Conservation (phyloP, 2,113 vertebrate genomes). For the Grantiella picta region DNA sequence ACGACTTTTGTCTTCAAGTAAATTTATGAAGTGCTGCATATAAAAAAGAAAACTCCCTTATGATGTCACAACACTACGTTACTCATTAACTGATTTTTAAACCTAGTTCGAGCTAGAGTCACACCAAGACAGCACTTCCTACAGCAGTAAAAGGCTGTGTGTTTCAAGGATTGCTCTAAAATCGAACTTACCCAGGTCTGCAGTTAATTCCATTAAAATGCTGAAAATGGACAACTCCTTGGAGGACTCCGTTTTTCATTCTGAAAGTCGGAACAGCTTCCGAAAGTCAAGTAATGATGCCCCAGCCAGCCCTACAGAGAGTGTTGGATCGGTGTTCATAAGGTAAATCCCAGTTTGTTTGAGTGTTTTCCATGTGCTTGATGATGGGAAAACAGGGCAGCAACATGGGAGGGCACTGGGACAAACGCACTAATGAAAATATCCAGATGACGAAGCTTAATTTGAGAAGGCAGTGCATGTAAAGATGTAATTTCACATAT, state of each 20-base stretch:
- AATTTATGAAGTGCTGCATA: neutral
- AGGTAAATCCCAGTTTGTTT: conserved; percentile 55
- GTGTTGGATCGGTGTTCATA: conserved; percentile 52
- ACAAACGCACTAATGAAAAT: neutral
- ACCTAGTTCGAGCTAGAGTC: conserved; percentile 12
- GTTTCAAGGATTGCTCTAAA: neutral
- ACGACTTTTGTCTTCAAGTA: neutral
- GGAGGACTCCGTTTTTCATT: conserved; percentile 31
- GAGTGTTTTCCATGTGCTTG: neutral
- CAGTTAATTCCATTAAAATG: neutral
- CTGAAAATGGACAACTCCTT: conserved; percentile 46
- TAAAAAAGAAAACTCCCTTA: conserved; percentile 10
- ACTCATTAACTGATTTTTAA: conserved; percentile 73
- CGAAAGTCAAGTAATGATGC: neutral
- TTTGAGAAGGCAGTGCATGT: neutral
- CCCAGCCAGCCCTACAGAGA: conserved; percentile 34
- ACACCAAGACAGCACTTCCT: conserved; percentile 38
- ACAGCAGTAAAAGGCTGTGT: neutral
- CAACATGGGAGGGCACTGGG: neutral
- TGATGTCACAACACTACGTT: conserved; percentile 48
- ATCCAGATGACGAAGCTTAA: neutral
- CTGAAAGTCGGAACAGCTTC: neutral
- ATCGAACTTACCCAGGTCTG: neutral
- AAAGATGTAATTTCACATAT: neutral
- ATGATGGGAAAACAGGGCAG: neutral